Base-by-base conservation (phyloP, 2,797 vertebrate genomes). In the Macropus fuliginosus region DNA sequence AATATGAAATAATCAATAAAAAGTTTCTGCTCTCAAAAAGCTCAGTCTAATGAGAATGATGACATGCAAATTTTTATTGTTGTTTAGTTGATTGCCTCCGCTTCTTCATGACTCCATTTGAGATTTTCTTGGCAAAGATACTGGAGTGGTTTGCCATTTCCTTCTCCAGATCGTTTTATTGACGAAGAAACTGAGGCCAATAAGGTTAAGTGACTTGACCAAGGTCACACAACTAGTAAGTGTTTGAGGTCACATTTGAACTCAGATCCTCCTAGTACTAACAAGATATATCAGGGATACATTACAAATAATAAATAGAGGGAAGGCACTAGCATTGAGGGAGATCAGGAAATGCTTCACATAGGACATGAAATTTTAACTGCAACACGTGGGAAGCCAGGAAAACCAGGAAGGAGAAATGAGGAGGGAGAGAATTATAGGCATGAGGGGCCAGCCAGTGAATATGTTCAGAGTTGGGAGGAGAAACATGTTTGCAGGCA, bases 171-270 rank as follows among this genome's bases (percentile, higher is more conserved):
- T 94, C 29, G 62, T n/a, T 0, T 4, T 55, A 24, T 90, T 18
- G 34, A 66, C n/a, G 16, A 66, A 12, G 62, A 66, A n/a, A 66
- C 62, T 74, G n/a, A 74, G 34, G 66, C n/a, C 16, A 21, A 40
- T 2, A 40, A 6, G n/a, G n/a, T 74, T 74, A 74, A 74, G 66
- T 40, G 66, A 74, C 66, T 74, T 40, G 1, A 5, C 55, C 74
- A 56, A 92, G n/a, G 14, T 90, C 4, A 0, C 18, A 91, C 74
- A 92, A 91, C 8, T 46, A 27, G 28, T 0, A 0, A 8, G 11
- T 89, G 59, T 54, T 92, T 11, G 81, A 96, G 94, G 91, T 56
- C 56, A 62, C 5, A 56, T 54, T 91, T 46, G 92, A 87, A 66
- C 16, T 90, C 57, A 46, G 12, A 1, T 74, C n/a, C 94, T 74